Evolutionary conservation across 2,113 vertebrate genomes (phyloP), one percentile per base, ranked within the genome.

Genomic region (Pampusana beccarii): DNA sequence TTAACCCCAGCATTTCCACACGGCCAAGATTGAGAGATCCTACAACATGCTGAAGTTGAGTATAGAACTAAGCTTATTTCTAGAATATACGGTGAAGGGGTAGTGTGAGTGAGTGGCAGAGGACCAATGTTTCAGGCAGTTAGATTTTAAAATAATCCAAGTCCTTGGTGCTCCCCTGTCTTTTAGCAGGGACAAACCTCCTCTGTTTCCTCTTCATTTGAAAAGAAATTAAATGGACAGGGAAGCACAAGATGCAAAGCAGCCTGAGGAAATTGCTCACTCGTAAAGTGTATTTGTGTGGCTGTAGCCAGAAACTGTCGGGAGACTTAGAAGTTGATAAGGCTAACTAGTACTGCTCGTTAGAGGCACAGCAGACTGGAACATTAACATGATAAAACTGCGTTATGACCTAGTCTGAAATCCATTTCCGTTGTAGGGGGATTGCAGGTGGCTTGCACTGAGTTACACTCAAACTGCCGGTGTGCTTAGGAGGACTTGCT

Each of bases 1-100:
- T 94, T 96, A 96, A 91, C 88, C 86, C 80, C 56, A 40, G 23
- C 2, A 2, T 94, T 92, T 93, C 88, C 83, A 58, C 82, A 75
- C 40, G 25, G 11, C 81, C 91, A 44, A 46, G 16, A 69, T 84
- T 51, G 86, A 92, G 88, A 85, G 61, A 71, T 86, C 54, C 61
- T 86, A 34, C 73, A 44, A 36, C 4, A 4, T 0, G 1, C 64
- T 66, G 9, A 42, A 33, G 38, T 38, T 77, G 33, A 70, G 42
- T 29, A 3, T 42, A 79, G 83, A 84, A 89, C 46, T 64, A 74
- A 74, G 33, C 31, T 92, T 36, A 84, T 79, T 94, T 95, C 53
- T 88, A 48, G 40, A 84, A 51, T 94, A 86, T 73, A 84, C 88
- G 57, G 65, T 57, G 60, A 78, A 20, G 57, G 57, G 91, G 33